Conservation (phyloP, 2,888 invertebrate genomes). For the Rhingia rostrata region DNA sequence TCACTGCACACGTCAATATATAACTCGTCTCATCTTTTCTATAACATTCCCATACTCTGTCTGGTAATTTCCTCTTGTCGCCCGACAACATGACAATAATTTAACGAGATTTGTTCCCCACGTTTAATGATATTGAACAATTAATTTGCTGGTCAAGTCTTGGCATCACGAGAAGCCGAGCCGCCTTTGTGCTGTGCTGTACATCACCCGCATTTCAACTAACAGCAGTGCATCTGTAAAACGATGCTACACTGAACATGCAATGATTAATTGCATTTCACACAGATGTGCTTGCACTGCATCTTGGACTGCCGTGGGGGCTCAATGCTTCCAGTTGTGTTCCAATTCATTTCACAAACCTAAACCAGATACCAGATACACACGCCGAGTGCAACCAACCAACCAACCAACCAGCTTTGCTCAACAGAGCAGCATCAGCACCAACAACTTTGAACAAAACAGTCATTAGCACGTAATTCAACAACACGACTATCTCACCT, state of each 20-base stretch:
- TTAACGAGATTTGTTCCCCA: slow-evolving; percentile 45
- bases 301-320: slow-evolving; percentile 1
- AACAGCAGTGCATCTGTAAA: slow-evolving; percentile 38
- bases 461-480: slow-evolving; percentile 72
- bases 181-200: neutral
- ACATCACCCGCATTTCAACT: slow-evolving; percentile 59
- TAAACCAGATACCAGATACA: slow-evolving; percentile 67
- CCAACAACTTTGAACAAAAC: slow-evolving; percentile 53
- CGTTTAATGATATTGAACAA: slow-evolving; percentile 63
- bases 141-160: slow-evolving; percentile 66
- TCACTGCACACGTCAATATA: slow-evolving; percentile 24
- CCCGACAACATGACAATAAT: slow-evolving; percentile 6
- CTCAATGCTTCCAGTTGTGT: slow-evolving; percentile 45
- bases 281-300: slow-evolving; percentile 59
- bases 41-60: neutral
- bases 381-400: slow-evolving; percentile 60
- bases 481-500: slow-evolving; percentile 57
- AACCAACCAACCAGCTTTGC: slow-evolving; percentile 22
- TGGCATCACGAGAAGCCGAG: neutral
- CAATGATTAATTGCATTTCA: slow-evolving; percentile 73
- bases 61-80: slow-evolving; percentile 44
- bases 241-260: slow-evolving; percentile 60
- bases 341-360: slow-evolving; percentile 73
- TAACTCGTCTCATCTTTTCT: neutral
- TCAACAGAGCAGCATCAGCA: slow-evolving; percentile 6